Evolutionary conservation across 2,888 invertebrate genomes (phyloP).

Genomic region (Subacronicta megacephala): DNA sequence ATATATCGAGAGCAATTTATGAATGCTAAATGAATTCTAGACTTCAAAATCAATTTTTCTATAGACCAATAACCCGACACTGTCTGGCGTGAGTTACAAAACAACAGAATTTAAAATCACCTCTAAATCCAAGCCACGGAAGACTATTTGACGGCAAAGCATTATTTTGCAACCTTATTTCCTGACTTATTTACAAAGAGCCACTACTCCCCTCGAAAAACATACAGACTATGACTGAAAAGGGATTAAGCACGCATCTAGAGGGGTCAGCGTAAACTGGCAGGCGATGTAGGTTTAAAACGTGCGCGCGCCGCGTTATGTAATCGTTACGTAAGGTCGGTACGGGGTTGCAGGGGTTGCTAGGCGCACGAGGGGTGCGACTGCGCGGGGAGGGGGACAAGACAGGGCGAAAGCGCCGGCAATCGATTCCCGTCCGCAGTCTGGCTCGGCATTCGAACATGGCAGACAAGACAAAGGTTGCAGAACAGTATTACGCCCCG

Average conservation of each 20-base stretch:
- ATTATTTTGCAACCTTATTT: constrained; percentile 59
- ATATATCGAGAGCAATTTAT: too few species aligned
- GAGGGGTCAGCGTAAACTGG: constrained; percentile 61
- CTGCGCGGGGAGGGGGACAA: constrained; percentile 55
- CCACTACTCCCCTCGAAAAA: constrained; percentile 47
- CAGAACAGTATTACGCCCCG: constrained; percentile 93
- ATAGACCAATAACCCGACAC: constrained; percentile 60
- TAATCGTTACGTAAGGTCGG: constrained; percentile 85
- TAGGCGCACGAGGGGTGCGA: constrained; percentile 61
- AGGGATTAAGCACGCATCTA: constrained; percentile 18
- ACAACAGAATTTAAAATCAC: constrained; percentile 30
- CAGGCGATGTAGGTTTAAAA: constrained; percentile 67
- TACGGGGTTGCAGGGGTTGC: constrained; percentile 75
- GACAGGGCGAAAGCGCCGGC: constrained; percentile 76
- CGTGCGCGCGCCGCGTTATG: constrained; percentile 85
- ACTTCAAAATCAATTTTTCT: constrained; percentile 69
- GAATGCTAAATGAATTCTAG: constrained; percentile 49
- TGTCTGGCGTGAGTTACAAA: constrained; percentile 6
- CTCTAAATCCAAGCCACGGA: constrained; percentile 24
- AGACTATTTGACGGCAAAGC: constrained; percentile 24
- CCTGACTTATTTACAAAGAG: constrained; percentile 57
- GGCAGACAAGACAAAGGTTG: constrained; percentile 93
- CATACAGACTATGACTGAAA: constrained; percentile 19
- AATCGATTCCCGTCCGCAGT: constrained; percentile 87
- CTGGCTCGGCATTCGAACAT: constrained; percentile 87